Percentiles rank a stretch among this genome's conserved stretches.
Conservation (phyloP, 2,888 invertebrate species). For the Philopedon plagiatum region DNA sequence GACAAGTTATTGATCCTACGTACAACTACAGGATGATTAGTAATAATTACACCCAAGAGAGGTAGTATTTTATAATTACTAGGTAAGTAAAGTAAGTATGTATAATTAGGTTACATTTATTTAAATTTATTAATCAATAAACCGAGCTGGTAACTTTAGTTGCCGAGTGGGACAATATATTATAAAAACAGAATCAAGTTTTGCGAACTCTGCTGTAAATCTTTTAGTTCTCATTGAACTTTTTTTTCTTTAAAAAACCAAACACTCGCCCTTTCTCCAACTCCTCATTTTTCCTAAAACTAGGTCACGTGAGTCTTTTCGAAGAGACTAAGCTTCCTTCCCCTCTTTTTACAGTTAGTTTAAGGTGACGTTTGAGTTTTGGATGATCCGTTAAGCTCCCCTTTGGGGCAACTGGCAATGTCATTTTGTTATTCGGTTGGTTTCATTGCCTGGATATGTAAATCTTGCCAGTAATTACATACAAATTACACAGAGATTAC, state of each 20-base stretch:
- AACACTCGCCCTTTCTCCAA: not conserved
- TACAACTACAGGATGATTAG: no score
- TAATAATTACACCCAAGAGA: no score
- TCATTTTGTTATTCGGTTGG: slow-evolving; percentile 48
- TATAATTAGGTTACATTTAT: no score
- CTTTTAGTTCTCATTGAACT: no score
- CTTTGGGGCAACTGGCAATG: slow-evolving; percentile 48
- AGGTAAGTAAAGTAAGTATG: no score
- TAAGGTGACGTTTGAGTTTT: slow-evolving; percentile 55
- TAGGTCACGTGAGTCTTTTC: slow-evolving; percentile 50
- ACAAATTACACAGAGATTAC: slow-evolving; percentile 47
- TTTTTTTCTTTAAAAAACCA: not conserved
- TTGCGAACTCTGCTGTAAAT: no score
- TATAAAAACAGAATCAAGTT: no score
- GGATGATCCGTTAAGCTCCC: slow-evolving; percentile 56
- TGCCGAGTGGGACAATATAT: no score
- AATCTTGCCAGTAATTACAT: slow-evolving; percentile 46
- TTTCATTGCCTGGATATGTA: slow-evolving; percentile 48
- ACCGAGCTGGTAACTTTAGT: no score
- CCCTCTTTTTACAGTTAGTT: slow-evolving; percentile 54
- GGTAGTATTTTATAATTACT: no score
- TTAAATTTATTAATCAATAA: no score
- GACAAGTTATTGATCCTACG: no score
- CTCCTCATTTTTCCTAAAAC: slow-evolving; percentile 32
- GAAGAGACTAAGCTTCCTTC: slow-evolving; percentile 51